Conservation (phyloP, 1,140 invertebrate species). For the Diuraphis noxia region DNA sequence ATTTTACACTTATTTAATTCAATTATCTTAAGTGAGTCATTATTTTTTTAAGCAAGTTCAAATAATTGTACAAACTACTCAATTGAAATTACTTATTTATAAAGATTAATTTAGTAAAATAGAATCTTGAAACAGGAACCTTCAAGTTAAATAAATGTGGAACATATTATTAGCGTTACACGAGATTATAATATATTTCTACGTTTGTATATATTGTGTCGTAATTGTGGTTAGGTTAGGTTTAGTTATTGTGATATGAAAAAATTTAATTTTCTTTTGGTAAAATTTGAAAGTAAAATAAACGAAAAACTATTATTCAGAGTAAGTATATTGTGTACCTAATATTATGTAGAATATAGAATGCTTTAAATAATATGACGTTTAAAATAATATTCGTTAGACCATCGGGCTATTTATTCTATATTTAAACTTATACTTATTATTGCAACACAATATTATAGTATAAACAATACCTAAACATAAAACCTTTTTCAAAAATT, state of each 20-base stretch:
- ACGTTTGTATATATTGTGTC: background rate
- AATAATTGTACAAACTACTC: background rate
- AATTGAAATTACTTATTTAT: background rate
- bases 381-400: background rate
- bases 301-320: background rate
- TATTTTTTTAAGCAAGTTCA: background rate
- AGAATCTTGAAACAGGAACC: background rate
- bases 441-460: background rate
- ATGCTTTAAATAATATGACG: background rate
- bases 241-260: background rate
- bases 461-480: no score
- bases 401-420: background rate
- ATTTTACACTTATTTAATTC: background rate
- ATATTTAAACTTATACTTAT: background rate
- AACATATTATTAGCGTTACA: background rate
- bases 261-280: background rate
- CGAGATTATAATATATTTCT: background rate
- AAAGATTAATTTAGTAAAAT: background rate
- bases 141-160: background rate
- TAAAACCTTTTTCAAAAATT: background rate
- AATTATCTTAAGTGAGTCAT: background rate
- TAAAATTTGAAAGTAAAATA: background rate
- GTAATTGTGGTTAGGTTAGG: no score
- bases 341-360: background rate
- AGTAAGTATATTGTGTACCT: background rate